Percentiles rank a stretch among this genome's conserved stretches.
These are phyloP conservation scores for Chelon labrosus DNA, from an alignment of 2,797 vertebrate species.

Conservation along the genomic window DNA sequence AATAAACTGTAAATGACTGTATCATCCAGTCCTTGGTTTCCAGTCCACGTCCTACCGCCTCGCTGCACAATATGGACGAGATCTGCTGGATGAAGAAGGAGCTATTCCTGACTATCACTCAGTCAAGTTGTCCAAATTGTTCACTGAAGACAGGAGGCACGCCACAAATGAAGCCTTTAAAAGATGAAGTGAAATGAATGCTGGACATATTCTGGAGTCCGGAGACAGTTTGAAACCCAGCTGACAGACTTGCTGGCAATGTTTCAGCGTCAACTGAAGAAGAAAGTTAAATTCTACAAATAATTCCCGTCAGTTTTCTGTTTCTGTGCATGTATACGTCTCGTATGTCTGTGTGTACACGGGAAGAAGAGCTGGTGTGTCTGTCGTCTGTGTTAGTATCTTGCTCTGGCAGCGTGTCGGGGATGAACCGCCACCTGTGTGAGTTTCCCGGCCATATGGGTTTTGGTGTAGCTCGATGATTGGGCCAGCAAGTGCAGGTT, in stretches of 20 bases:
- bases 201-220: neutral
- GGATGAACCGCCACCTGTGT: constrained; percentile 69
- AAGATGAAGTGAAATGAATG: neutral
- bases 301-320: no score
- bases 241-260: neutral
- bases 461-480: constrained; percentile 90
- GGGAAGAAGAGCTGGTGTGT: neutral
- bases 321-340: neutral
- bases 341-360: neutral
- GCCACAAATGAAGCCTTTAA: neutral
- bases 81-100: neutral
- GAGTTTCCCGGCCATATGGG: constrained; percentile 89
- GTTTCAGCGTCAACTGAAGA: neutral
- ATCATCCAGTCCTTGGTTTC: no score
- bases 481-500: constrained; percentile 90
- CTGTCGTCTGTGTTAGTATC: constrained; percentile 18
- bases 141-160: neutral
- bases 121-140: neutral
- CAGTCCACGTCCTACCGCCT: no score
- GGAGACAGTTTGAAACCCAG: neutral
- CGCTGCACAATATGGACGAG: no score
- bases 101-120: no score
- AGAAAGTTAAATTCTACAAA: neutral
- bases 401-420: constrained; percentile 22
- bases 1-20: no score